These are phyloP conservation scores for Chaenodraco wilsoni DNA, from an alignment of 2,797 vertebrate genomes.

Conservation along the genomic window DNA sequence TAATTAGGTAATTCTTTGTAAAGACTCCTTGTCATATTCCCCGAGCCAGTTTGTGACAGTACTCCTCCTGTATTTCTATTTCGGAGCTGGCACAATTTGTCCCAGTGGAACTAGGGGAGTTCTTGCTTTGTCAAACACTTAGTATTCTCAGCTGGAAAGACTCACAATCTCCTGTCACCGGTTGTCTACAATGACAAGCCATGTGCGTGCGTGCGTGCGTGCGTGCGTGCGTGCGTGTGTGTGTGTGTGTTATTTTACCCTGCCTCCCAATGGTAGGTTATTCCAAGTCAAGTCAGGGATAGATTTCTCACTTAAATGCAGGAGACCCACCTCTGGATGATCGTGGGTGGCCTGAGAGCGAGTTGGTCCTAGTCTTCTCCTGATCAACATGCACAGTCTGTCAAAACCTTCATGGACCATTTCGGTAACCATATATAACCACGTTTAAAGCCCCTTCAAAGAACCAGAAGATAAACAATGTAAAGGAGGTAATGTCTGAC, in stretches of 20 bases:
- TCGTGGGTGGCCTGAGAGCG: too few species aligned
- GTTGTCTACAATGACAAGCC: not conserved
- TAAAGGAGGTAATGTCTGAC: too few species aligned
- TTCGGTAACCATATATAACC: too few species aligned
- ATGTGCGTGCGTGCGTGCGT: not conserved
- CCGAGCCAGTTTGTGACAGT: not conserved
- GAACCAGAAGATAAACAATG: too few species aligned
- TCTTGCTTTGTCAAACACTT: slow-evolving; percentile 5
- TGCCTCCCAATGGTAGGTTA: not conserved
- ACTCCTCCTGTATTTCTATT: slow-evolving; percentile 1
- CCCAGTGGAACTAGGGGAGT: not conserved
- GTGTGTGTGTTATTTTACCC: not conserved
- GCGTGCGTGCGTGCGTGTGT: not conserved
- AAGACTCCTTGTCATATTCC: not conserved
- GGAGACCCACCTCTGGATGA: too few species aligned
- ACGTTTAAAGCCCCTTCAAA: too few species aligned
- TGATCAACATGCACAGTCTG: too few species aligned
- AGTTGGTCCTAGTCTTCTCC: too few species aligned
- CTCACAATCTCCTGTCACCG: not conserved
- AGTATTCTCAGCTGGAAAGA: not conserved
- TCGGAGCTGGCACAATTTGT: not conserved
- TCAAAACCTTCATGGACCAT: too few species aligned
- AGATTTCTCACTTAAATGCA: too few species aligned
- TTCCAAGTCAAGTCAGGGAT: not conserved
- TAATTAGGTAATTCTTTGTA: not conserved